Conservation (phyloP, 1,140 invertebrate species). For the Diabrotica undecimpunctata region DNA sequence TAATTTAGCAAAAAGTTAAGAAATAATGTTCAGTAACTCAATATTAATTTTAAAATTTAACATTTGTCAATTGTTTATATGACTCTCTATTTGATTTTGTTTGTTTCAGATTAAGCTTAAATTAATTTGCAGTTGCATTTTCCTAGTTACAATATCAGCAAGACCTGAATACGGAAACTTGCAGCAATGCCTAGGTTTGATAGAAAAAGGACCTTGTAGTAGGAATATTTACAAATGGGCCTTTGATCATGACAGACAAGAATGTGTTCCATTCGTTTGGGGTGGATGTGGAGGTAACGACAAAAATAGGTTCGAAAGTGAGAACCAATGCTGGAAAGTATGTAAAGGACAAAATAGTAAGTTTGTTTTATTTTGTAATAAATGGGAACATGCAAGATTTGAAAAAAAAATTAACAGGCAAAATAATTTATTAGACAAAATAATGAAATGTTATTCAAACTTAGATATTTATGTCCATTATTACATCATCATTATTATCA, state of each 20-base stretch:
- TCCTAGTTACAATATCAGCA: conserved; percentile 23
- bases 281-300: conserved; percentile 74
- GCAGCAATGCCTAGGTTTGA: conserved; percentile 40
- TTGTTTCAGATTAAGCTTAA: conserved; percentile 6
- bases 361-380: conserved; percentile 18
- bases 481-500: no score
- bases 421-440: no score
- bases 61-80: no score
- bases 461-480: no score
- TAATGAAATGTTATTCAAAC: no score
- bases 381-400: background rate
- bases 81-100: background rate
- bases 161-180: conserved; percentile 23
- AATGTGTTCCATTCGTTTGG: conserved; percentile 71
- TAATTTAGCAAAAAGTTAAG: no score
- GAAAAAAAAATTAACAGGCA: no score
- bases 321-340: conserved; percentile 65
- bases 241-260: conserved; percentile 61
- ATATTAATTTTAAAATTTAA: no score
- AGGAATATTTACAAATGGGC: conserved; percentile 67
- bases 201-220: conserved; percentile 64
- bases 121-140: conserved; percentile 15
- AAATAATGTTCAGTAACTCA: no score
- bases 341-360: conserved; percentile 58
- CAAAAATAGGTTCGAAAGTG: conserved; percentile 71